Evolutionary conservation across 2,888 invertebrate genomes (phyloP), one percentile per base, ranked within the genome.

Genomic region (Pheosia tremula): DNA sequence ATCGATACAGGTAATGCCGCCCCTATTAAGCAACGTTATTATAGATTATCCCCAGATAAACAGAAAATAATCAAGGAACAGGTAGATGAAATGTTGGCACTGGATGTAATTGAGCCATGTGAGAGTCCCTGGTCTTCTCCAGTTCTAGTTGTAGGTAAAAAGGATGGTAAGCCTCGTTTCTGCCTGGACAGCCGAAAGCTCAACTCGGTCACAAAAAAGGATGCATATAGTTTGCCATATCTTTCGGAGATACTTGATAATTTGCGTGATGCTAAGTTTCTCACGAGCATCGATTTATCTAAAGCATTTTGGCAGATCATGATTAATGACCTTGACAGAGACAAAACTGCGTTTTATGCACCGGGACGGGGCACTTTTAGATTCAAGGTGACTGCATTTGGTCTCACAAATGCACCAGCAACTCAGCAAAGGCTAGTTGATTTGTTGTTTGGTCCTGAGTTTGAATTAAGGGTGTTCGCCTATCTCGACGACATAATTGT

Each of bases 271-370:
- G 47, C 47, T 4, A 4, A 9, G 4, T 47, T 9, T 9, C 47
- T 47, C 4, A 8, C 3, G 4, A 47, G 47, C 8, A 4, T 47
- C 5, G 47, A 47, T 47, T 47, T 47, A 9, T 47, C 47, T 4
- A 47, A 47, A 9, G 47, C 47, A 4, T 47, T 47, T 8, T 47
- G 47, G 47, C 47, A 47, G 9, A 11, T 47, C 5, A 49, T 56
- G 0, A 72, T 78, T 11, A 53, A 38, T 0, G 47, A 54, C 7
- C 38, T 57, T 3, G 75, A 72, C 45, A 24, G 70, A 3, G 57
- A 66, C 0, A 75, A 76, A 58, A 73, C 72, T 0, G 63, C 68
- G 0, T 77, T 74, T 39, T 75, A 69, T 47, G 58, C 69, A 36
- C 72, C 69, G 0, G 38, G 56, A 8, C 47, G 74, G 0, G 71